Evolutionary conservation across 2,888 invertebrate genomes (phyloP), one percentile per base, ranked within the genome.

Genomic region (Saturnia pavonia): DNA sequence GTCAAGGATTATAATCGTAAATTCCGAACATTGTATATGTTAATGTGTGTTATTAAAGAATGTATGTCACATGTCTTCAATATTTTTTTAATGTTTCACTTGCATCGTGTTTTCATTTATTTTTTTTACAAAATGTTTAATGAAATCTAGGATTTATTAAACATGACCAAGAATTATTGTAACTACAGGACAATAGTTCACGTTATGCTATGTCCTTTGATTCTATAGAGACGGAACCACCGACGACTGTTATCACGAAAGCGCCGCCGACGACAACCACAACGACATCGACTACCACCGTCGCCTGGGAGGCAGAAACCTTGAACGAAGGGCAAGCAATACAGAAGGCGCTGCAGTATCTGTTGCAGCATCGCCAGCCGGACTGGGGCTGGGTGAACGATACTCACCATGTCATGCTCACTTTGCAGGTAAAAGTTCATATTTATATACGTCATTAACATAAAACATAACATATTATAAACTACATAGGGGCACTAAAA

Each of bases 381-480:
- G 96, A 97, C 84, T 97, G 96, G 94, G 97, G 97, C 8, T 97
- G 97, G 97, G 96, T 96, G 54, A 97, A 97, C 79, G 97, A 97
- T 82, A 98, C 98, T 0, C 96, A 97, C 74, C 96, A 96, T 81
- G 97, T 97, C 3, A 95, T 98, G 83, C 94, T 97, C 63, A 97
- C 97, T 48, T 94, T 98, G 72, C 96, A 97, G 89, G 94, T 97
- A 79, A 91, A 91, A 60, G 6, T 57, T 51, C 0, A 60, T 11
- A 60, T 27, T 3, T 60, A 25, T 57, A 11, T 57, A 25, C 2
- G 16, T 12, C 16, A 25, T 51, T n/a, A 48, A 16, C 2, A 7
- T n/a, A 7, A 48, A 48, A 48, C 16, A 48, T 48, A 48, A 43
- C 43, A 43, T 14, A 43, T 43, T 43, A 45, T 45, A 45, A 16